Evolutionary conservation across 1,140 invertebrate species (phyloP), one percentile per base, ranked within the genome.

Genomic region (Teleopsis dalmanni): DNA sequence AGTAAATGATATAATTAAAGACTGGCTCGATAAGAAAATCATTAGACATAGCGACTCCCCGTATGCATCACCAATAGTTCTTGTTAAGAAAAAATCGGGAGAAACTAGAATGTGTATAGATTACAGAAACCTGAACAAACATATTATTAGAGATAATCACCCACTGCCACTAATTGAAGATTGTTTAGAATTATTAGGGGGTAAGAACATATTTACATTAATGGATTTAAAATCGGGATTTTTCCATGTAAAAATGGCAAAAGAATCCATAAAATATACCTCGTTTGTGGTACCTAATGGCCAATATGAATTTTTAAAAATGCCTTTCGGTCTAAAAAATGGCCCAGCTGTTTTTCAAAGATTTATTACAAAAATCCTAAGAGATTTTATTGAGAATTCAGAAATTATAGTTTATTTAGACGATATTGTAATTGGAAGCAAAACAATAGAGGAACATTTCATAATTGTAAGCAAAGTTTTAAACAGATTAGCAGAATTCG

Each of bases 161-260:
- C 57, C 31, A 52, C 78, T n/a, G 27, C 76, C 76, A 0, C 38
- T 59, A 5, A 75, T 79, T 16, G 69, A 76, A n/a, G 72, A 76
- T 19, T 56, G 54, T 44, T n/a, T 60, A 19, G 57, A 60, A 14
- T 16, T 31, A 46, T 14, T 60, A 45, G 46, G 43, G 54, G 9
- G 51, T 7, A 48, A 52, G 36, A 46, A 47, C 18, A 57, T 54
- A 44, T 68, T 65, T 49, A 47, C 40, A 7, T 13, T 27, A 6
- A 11, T 64, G 1, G 55, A 62, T 50, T 53, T 62, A 19, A 51
- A 50, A 16, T 43, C 57, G 26, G 59, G 53, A 4, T 65, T 64
- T 47, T 52, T 56, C 13, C 60, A 62, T 9, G 48, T 65, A 8
- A 41, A 47, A 7, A 36, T 70, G 6, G 16, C 31, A 3, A n/a